Base-by-base conservation (phyloP, 2,888 invertebrate species). In the Achlya flavicornis region DNA sequence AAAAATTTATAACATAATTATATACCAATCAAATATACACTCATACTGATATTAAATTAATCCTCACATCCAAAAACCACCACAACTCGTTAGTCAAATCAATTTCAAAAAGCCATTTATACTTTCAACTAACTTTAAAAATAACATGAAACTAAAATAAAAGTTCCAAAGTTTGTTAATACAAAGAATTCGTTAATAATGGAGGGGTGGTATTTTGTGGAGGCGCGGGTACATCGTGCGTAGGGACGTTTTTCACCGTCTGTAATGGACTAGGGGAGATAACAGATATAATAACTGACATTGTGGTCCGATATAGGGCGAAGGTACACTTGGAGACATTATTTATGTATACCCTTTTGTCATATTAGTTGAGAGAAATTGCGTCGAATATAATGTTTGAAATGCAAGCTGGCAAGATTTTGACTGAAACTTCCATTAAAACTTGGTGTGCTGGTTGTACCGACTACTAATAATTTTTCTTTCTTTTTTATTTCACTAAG, bases 221-320 rank as follows among this genome's bases (percentile, higher is more conserved):
- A 46, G 64, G 61, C 61, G 64, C 61, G 65, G 67, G 60, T 67
- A 60, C 64, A 64, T 60, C 58, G 63, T 72, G 72, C 70, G 77
- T 73, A 73, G 72, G 72, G 75, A 75, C 75, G n/a, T 60, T 43
- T 43, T 68, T 71, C 71, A 72, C 67, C 71, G 73, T 66, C 74
- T 67, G 75, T 78, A 76, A 77, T 78, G 75, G 77, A 74, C 77
- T 78, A 57, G 74, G 79, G 77, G 75, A 85, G 84, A 83, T 85
- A 85, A 82, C 84, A 80, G 80, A 85, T 82, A 84, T 84, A 79
- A 85, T 83, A 83, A 83, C 79, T 79, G 79, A 77, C 81, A 78
- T 80, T 79, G 80, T 73, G 80, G 76, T 73, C 76, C 73, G 73
- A 70, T 57, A 58, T 69, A 76, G 68, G 78, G 64, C 41, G 64